Evolutionary conservation across 2,797 vertebrate genomes (phyloP).

Genomic region (Sebastes paucispinis): DNA sequence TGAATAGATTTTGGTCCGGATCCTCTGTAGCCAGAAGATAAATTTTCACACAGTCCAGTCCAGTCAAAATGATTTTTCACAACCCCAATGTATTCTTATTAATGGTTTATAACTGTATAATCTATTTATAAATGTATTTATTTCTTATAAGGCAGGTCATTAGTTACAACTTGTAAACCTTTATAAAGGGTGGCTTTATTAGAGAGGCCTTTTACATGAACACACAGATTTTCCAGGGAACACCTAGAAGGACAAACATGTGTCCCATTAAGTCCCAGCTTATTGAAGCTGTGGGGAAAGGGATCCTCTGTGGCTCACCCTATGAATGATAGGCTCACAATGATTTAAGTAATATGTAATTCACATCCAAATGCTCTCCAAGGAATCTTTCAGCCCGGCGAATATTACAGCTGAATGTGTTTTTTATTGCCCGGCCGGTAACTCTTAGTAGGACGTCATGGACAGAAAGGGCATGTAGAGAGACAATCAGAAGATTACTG

Average conservation of each 20-base stretch:
- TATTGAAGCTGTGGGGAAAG: background rate
- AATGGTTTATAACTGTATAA: background rate
- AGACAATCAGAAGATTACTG: conserved; percentile 26
- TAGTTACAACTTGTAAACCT: background rate
- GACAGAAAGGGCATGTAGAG: background rate
- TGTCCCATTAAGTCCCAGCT: background rate
- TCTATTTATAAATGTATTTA: background rate
- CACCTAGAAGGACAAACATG: background rate
- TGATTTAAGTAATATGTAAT: conserved; percentile 22
- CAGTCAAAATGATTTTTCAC: background rate
- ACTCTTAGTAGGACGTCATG: conserved; percentile 1
- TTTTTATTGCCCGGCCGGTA: conserved; percentile 2
- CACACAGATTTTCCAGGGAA: background rate
- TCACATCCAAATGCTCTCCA: conserved; percentile 5
- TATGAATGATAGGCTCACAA: background rate
- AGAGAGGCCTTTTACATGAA: background rate
- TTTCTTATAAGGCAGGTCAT: background rate
- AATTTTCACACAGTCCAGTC: background rate
- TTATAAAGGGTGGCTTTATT: background rate
- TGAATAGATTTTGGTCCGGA: background rate
- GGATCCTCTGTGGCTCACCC: background rate
- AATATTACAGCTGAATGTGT: background rate
- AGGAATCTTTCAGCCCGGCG: background rate
- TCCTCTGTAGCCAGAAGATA: background rate
- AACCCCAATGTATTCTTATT: background rate